phyloP scores from a whole-genome alignment of 1,140 invertebrate species.

The Magallana ariakensis region DNA sequence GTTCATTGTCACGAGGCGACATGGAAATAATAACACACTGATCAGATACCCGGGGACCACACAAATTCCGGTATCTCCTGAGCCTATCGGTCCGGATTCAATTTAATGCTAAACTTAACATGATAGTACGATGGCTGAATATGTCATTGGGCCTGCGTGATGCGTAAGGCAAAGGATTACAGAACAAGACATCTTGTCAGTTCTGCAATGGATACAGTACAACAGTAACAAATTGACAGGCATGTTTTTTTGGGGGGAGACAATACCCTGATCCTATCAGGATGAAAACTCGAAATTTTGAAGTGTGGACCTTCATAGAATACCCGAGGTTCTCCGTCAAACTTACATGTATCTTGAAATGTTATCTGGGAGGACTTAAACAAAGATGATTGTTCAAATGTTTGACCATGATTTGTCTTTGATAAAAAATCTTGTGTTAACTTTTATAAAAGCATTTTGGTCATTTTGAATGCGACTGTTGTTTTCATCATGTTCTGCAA shows the following conservation, averaged over 20 bases:
- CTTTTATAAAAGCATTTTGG: too few species aligned
- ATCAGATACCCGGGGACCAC: slow-evolving; percentile 16
- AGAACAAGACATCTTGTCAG: slow-evolving; percentile 17
- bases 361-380: background rate
- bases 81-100: slow-evolving; percentile 22
- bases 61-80: slow-evolving; percentile 6
- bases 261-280: background rate
- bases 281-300: background rate
- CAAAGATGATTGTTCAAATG: background rate
- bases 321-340: background rate
- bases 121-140: background rate
- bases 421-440: too few species aligned
- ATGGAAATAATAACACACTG: background rate
- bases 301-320: background rate
- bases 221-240: slow-evolving; percentile 5
- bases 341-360: background rate
- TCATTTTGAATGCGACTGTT: too few species aligned
- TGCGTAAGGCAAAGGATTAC: background rate
- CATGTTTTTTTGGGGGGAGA: background rate
- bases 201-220: background rate
- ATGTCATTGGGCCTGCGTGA: background rate
- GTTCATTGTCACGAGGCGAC: slow-evolving; percentile 34
- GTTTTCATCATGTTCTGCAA: too few species aligned
- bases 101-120: slow-evolving; percentile 37
- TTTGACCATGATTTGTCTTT: background rate